Percentiles rank a stretch among this genome's conserved stretches.
Evolutionary conservation across 2,888 invertebrate genomes (phyloP).

Genomic region (Drosophila melanosoma): DNA sequence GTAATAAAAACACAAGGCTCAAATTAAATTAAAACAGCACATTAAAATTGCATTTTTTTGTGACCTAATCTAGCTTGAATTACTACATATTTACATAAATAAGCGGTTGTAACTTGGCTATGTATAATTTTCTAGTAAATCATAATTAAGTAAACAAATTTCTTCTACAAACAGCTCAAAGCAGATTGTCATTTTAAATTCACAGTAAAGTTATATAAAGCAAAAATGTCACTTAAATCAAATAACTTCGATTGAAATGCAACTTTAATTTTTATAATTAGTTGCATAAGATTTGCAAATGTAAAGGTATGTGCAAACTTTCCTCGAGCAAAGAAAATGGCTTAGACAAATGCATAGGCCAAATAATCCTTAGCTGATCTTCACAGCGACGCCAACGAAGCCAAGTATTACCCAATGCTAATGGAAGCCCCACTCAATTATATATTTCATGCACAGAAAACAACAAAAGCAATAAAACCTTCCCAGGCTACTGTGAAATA

Average conservation of each 20-base stretch:
- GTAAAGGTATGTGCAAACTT: background rate
- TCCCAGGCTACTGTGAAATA: constrained; percentile 74
- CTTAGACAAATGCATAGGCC: constrained; percentile 22
- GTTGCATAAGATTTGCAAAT: constrained; percentile 15
- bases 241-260: background rate
- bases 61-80: constrained; percentile 7
- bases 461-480: constrained; percentile 42
- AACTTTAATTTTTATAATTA: constrained; percentile 6
- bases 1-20: constrained; percentile 18
- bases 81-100: constrained; percentile 3
- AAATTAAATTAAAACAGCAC: constrained; percentile 28
- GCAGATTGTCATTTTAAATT: no score
- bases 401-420: constrained; percentile 35
- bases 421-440: constrained; percentile 54
- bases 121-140: background rate
- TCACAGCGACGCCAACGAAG: constrained; percentile 16
- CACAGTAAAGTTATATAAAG: background rate
- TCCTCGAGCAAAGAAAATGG: constrained; percentile 1
- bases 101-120: background rate
- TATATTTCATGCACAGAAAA: constrained; percentile 44
- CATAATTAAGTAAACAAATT: background rate
- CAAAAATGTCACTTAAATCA: background rate
- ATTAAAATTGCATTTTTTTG: constrained; percentile 20
- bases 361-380: constrained; percentile 42
- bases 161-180: background rate